Conservation (phyloP, 2,797 vertebrate species). For the Tachyglossus aculeatus region DNA sequence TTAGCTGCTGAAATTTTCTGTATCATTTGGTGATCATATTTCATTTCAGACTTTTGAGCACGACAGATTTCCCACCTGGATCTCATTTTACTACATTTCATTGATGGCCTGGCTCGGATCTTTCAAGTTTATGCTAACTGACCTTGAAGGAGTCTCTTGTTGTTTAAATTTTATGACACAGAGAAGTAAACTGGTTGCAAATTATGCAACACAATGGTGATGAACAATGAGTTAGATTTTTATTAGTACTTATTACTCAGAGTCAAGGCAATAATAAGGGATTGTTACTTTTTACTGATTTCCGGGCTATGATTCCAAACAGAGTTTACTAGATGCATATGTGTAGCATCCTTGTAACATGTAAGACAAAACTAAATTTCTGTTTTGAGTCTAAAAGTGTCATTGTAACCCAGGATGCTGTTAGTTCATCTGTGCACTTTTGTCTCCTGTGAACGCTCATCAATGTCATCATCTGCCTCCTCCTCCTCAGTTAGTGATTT, state of each 20-base stretch:
- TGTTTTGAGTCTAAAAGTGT: too few relatives aligned
- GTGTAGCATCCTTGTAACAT: background rate
- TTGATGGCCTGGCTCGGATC: constrained; percentile 25
- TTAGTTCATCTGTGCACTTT: too few relatives aligned
- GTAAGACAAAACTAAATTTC: background rate
- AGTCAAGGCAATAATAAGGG: constrained; percentile 35
- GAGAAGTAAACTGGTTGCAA: constrained; percentile 42
- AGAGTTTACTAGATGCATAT: constrained; percentile 7
- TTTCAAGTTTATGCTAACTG: constrained; percentile 50
- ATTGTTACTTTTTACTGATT: background rate
- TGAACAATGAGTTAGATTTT: constrained; percentile 30
- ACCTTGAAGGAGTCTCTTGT: constrained; percentile 50
- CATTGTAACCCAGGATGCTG: too few relatives aligned
- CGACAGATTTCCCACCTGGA: constrained; percentile 77
- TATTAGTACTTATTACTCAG: constrained; percentile 44
- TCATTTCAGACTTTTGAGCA: constrained; percentile 81
- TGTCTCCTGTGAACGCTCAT: too few relatives aligned
- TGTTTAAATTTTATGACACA: constrained; percentile 56
- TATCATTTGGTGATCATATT: constrained; percentile 71
- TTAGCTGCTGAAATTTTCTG: constrained; percentile 60
- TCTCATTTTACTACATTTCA: constrained; percentile 76
- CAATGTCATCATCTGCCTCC: too few relatives aligned
- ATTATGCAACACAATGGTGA: constrained; percentile 5
- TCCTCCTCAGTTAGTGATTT: too few relatives aligned
- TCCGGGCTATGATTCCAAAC: background rate